A percentile compares a stretch with the other conserved stretches of the same genome.
Conservation (phyloP, 2,797 vertebrate species). For the Malacoraja senta region DNA sequence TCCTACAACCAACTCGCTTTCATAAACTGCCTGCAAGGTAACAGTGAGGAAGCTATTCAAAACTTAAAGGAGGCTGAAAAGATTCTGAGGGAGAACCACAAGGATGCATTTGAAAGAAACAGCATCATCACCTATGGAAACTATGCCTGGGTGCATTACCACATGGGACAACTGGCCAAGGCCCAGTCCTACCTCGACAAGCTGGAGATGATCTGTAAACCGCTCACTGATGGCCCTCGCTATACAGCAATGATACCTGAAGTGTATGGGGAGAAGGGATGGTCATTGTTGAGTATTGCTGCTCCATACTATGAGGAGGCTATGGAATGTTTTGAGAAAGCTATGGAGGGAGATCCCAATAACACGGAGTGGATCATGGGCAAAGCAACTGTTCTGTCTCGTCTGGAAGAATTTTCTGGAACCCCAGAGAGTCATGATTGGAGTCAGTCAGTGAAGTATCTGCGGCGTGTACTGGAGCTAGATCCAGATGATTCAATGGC, state of each 20-base stretch:
- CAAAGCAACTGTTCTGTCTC: conserved; percentile 48
- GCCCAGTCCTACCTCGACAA: conserved; percentile 46
- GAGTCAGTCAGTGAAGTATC: conserved; percentile 43
- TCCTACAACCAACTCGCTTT: conserved; percentile 54
- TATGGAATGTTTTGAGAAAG: conserved; percentile 50
- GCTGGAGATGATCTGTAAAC: conserved; percentile 46
- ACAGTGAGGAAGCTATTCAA: conserved; percentile 42
- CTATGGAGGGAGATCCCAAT: conserved; percentile 47
- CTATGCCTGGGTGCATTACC: conserved; percentile 61
- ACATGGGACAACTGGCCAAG: conserved; percentile 24
- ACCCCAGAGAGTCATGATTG: accelerated
- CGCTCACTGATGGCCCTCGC: conserved; percentile 43
- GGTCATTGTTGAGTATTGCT: conserved; percentile 46
- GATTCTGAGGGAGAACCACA: conserved; percentile 36
- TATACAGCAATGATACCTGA: conserved; percentile 47
- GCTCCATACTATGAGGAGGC: conserved; percentile 43
- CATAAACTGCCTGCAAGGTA: conserved; percentile 47
- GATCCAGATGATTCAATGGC: conserved; percentile 54
- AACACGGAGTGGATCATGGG: conserved; percentile 48
- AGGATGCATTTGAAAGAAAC: conserved; percentile 47
- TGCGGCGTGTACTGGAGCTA: conserved; percentile 53
- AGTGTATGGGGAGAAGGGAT: conserved; percentile 42
- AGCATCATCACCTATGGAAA: conserved; percentile 65
- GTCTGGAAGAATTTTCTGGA: conserved; percentile 41
- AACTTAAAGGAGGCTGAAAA: too few relatives aligned